Percentiles rank a stretch among this genome's conserved stretches.
These are phyloP conservation scores for Rhinophrynus dorsalis DNA, from an alignment of 2,797 vertebrate genomes.

Conservation along the genomic window DNA sequence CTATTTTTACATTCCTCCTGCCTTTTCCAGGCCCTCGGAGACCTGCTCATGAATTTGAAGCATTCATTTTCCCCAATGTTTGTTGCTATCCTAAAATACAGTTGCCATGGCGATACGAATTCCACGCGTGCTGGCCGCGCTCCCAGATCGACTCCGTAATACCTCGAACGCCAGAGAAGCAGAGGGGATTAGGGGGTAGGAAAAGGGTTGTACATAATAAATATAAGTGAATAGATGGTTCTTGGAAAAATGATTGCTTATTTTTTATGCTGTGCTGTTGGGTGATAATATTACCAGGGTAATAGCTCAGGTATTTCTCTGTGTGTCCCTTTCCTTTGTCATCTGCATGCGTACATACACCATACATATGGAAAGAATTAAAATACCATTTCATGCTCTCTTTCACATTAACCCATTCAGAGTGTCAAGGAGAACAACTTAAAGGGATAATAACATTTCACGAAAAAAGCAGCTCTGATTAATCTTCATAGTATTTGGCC, in stretches of 20 bases:
- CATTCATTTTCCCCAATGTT: conserved; percentile 48
- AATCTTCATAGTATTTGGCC: too few relatives aligned
- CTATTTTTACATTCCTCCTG: conserved; percentile 48
- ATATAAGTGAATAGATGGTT: conserved; percentile 37
- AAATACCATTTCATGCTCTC: conserved; percentile 37
- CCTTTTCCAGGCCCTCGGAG: conserved; percentile 49
- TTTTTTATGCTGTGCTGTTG: conserved; percentile 27
- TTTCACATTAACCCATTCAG: conserved; percentile 27
- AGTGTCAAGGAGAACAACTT: not conserved
- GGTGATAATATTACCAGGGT: conserved; percentile 7
- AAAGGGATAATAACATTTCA: too few relatives aligned
- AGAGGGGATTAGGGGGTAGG: conserved; percentile 3
- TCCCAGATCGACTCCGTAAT: conserved; percentile 45
- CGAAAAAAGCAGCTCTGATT: too few relatives aligned
- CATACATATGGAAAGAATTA: conserved; percentile 41
- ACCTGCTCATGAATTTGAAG: conserved; percentile 49
- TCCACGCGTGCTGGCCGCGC: conserved; percentile 42
- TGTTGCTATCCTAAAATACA: conserved; percentile 47
- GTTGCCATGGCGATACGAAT: conserved; percentile 41
- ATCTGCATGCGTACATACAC: conserved; percentile 34
- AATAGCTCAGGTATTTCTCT: conserved; percentile 4
- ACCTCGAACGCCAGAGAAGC: conserved; percentile 46
- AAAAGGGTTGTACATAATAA: conserved; percentile 39
- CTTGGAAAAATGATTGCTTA: conserved; percentile 25
- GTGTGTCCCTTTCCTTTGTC: conserved; percentile 8